phyloP scores from a whole-genome alignment of 2,113 vertebrate species.

The Mystacornis crossleyi region DNA sequence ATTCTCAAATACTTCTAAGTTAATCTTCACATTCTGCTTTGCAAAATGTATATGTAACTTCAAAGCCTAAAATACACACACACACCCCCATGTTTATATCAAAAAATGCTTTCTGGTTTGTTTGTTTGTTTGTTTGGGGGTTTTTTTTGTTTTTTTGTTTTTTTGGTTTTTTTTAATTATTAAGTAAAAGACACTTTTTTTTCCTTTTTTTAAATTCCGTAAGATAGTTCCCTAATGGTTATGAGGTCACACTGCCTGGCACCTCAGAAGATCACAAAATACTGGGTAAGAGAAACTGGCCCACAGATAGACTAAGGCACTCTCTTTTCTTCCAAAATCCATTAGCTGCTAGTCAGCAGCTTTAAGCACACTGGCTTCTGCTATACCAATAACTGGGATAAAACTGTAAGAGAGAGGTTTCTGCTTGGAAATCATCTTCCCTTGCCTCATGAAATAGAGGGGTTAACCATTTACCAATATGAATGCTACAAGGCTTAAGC shows the following conservation, averaged over 20 bases:
- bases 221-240: background rate
- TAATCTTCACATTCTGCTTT: background rate
- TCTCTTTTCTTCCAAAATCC: background rate
- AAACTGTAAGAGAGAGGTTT: background rate
- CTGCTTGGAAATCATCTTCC: background rate
- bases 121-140: too few relatives aligned
- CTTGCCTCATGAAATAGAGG: background rate
- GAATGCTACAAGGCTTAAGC: background rate
- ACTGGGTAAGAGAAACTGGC: background rate
- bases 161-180: too few relatives aligned
- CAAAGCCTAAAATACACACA: background rate
- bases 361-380: background rate
- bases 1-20: background rate
- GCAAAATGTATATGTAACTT: background rate
- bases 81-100: background rate
- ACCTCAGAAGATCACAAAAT: background rate
- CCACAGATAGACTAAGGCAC: background rate
- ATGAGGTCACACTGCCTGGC: background rate
- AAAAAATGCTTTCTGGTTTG: background rate
- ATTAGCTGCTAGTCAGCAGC: background rate
- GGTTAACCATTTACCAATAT: background rate
- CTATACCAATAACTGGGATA: background rate
- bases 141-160: too few relatives aligned
- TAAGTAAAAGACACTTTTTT: background rate
- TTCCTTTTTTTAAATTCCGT: accelerated